Evolutionary conservation across 2,888 invertebrate genomes (phyloP).

Genomic region (Hirtodrosophila duncani): DNA sequence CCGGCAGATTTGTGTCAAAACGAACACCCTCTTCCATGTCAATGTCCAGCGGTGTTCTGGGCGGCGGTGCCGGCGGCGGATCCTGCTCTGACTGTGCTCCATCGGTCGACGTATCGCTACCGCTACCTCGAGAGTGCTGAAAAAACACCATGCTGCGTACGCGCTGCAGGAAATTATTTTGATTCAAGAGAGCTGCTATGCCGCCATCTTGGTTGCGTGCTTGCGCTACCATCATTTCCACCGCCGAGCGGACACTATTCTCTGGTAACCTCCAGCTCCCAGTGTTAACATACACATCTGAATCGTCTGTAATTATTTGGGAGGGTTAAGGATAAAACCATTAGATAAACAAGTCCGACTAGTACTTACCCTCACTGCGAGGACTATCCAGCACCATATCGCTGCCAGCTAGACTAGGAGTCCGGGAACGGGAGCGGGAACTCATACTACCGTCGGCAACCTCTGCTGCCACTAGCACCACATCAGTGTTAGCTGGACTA

Average conservation of each 20-base stretch:
- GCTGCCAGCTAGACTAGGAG: no score
- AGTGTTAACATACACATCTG: constrained; percentile 45
- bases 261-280: constrained; percentile 59
- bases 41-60: constrained; percentile 25
- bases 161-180: constrained; percentile 66
- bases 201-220: constrained; percentile 54
- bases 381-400: constrained; percentile 61
- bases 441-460: constrained; percentile 9
- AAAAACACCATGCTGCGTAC: constrained; percentile 71
- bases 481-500: neutral
- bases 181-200: constrained; percentile 49
- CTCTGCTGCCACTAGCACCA: constrained; percentile 1
- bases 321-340: neutral
- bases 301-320: constrained; percentile 39
- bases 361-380: constrained; percentile 48
- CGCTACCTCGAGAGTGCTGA: constrained; percentile 53
- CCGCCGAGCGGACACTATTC: constrained; percentile 51
- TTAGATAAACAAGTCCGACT: no score
- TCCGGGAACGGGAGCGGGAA: no score
- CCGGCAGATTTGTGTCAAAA: constrained; percentile 80
- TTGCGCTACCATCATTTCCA: constrained; percentile 48
- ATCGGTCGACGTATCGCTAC: constrained; percentile 22
- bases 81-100: neutral
- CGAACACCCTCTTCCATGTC: constrained; percentile 56
- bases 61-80: constrained; percentile 12